Evolutionary conservation across 2,888 invertebrate genomes (phyloP), one percentile per base, ranked within the genome.

Genomic region (Ametastegia equiseti): DNA sequence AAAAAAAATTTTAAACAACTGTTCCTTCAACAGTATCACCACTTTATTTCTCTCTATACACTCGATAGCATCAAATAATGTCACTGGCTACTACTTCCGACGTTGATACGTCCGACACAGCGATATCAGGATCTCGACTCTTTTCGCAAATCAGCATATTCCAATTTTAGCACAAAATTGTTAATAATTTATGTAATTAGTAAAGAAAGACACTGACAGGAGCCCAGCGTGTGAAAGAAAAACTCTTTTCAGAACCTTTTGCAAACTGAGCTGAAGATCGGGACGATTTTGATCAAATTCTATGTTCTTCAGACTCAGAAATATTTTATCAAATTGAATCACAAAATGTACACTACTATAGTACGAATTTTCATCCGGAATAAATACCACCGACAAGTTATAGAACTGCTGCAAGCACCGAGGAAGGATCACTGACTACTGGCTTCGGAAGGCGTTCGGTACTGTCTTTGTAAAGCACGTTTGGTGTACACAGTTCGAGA

Each of bases 401-500:
- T 36, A 13, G n/a, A 71, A 69, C 27, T 15, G 30, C 4, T 33
- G 75, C 36, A 75, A 36, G 19, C 54, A 75, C 33, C 54, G 36
- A n/a, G 15, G 54, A 33, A 36, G 36, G 33, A 75, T 36, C 75
- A 54, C 75, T 36, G 75, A 75, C 75, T 54, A 75, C 75, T 33
- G 54, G 19, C 75, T n/a, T n/a, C n/a, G n/a, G 33, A 19, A 75
- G 33, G 75, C 75, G 54, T 75, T 54, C 54, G 47, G 50, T 54
- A n/a, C n/a, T n/a, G 75, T 75, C 75, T 75, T 54, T 54, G 36
- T 75, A 54, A 75, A 75, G 54, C 33, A 54, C 36, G 75, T 75
- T 75, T 75, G 75, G 54, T n/a, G n/a, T 75, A 75, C 75, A 75
- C 71, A 30, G 71, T 71, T 71, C 47, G 27, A 71, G 71, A 71